These are phyloP conservation scores for Lysandra coridon DNA, from an alignment of 2,888 invertebrate species.

Conservation along the genomic window DNA sequence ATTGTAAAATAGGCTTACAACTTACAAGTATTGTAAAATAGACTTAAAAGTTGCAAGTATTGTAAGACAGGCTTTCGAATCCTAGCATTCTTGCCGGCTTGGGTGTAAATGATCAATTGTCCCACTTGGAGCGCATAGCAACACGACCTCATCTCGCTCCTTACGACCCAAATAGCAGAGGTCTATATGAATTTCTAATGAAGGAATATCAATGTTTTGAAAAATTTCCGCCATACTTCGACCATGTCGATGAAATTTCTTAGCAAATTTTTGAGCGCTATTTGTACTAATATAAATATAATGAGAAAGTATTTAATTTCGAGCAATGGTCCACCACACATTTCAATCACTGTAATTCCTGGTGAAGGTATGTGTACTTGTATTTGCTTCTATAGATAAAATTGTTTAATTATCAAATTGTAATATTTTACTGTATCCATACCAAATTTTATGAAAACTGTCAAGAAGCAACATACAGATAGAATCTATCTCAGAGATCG, in stretches of 20 bases:
- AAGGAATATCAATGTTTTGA: slow-evolving; percentile 15
- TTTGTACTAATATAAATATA: background rate
- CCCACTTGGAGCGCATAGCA: slow-evolving; percentile 16
- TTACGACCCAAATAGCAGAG: slow-evolving; percentile 30
- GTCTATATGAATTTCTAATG: slow-evolving; percentile 30
- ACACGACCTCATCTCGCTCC: slow-evolving; percentile 25
- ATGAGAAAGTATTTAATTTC: no score
- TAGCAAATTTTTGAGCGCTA: background rate
- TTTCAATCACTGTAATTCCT: no score
- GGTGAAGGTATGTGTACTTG: no score
- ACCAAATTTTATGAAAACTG: background rate
- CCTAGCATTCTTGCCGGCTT: background rate
- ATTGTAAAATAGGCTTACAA: background rate
- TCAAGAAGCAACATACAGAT: no score
- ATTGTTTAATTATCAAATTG: no score
- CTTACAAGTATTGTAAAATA: background rate
- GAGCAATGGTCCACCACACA: no score
- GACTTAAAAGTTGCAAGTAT: background rate
- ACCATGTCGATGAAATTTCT: background rate
- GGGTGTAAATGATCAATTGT: slow-evolving; percentile 24
- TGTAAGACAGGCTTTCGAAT: background rate
- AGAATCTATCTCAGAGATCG: no score
- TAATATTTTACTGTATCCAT: background rate
- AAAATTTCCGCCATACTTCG: background rate
- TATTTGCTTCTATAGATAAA: no score